Evolutionary conservation across 2,797 vertebrate genomes (phyloP).

Genomic region (Serranus cabrilla): DNA sequence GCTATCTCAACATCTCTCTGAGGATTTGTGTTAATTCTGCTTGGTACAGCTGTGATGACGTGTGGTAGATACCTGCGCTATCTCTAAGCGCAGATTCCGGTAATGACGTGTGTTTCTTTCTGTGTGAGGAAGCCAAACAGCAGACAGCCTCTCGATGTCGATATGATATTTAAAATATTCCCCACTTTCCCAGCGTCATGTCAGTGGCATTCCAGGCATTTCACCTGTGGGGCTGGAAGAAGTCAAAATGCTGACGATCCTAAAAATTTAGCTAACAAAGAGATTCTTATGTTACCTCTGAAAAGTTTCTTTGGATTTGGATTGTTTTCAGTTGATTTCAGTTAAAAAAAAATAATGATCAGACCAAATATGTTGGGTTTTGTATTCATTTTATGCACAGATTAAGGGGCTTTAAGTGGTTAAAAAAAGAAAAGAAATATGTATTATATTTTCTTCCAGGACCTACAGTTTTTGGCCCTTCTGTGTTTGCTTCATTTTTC

Average conservation of each 20-base stretch:
- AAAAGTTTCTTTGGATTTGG: not conserved
- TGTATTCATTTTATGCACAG: too few species aligned
- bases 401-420: not conserved
- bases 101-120: not conserved
- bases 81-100: constrained; percentile 35
- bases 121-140: not conserved
- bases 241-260: constrained; percentile 16
- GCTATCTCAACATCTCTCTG: constrained; percentile 36
- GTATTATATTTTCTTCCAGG: too few species aligned
- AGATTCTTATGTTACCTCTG: not conserved
- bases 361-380: not conserved
- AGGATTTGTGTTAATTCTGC: constrained; percentile 10
- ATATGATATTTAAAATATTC: not conserved
- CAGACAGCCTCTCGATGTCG: not conserved
- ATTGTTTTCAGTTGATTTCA: too few species aligned
- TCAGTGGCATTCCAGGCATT: constrained; percentile 68
- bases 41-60: constrained; percentile 30
- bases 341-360: too few species aligned
- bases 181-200: constrained; percentile 27
- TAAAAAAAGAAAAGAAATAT: too few species aligned
- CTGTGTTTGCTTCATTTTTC: too few species aligned
- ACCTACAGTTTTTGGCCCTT: too few species aligned
- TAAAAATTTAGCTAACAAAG: not conserved
- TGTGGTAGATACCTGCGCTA: constrained; percentile 28
- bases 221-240: constrained; percentile 41